Conservation (phyloP, 2,888 invertebrate species). For the Cataglyphis altisquamis region DNA sequence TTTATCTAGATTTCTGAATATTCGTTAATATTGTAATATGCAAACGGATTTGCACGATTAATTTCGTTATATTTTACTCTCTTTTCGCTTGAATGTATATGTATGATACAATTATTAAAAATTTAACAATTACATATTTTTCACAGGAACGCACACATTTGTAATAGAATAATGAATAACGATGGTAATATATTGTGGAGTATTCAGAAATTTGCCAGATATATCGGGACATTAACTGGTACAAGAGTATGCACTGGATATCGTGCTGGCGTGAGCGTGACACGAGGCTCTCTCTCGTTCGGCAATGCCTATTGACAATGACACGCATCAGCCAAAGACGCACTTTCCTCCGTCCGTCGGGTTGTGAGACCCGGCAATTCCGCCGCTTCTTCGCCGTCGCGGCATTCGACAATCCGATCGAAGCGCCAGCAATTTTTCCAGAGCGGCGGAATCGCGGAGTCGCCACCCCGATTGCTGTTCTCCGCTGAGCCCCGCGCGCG, state of each 20-base stretch:
- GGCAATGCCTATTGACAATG: conserved; percentile 26
- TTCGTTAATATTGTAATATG: not conserved
- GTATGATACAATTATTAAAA: not conserved
- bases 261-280: not conserved
- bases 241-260: not conserved
- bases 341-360: conserved; percentile 40
- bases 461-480: conserved; percentile 54
- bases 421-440: conserved; percentile 50
- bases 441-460: conserved; percentile 65
- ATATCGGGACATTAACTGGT: not conserved
- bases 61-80: not conserved
- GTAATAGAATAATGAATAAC: not conserved
- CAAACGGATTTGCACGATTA: not conserved
- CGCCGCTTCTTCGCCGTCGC: conserved; percentile 48
- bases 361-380: conserved; percentile 53
- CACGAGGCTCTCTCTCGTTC: not conserved
- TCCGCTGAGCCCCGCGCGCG: conserved; percentile 48
- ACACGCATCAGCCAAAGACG: not conserved
- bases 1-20: conserved; percentile 1
- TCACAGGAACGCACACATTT: not conserved
- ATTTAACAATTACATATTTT: not conserved
- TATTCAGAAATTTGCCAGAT: not conserved
- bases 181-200: not conserved
- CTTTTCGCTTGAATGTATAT: not conserved
- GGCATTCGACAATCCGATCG: conserved; percentile 49